Base-by-base conservation (phyloP, 2,113 vertebrate genomes). In the Raja brachyura region DNA sequence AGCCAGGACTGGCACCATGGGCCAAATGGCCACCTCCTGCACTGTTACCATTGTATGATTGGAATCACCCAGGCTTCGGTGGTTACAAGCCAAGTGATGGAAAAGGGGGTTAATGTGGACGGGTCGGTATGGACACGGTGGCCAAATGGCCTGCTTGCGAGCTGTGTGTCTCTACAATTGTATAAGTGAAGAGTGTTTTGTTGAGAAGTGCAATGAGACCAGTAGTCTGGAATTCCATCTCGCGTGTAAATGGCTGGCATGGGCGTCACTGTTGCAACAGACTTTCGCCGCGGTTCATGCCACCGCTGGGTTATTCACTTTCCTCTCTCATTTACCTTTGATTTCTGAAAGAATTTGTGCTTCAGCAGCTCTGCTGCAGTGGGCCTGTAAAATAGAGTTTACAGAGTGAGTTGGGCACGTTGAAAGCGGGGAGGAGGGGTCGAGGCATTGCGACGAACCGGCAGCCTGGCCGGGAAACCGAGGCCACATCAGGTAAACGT, bases 331-430 rank as follows among this genome's bases (percentile, higher is more conserved):
- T 68, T 70, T 96, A 97, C 97, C 97, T 97, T 97, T 68, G 96
- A 96, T 94, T 97, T 97, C 95, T 97, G 96, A 95, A 97, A 96
- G 93, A 97, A 96, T 97, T 97, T 97, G 94, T 96, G 96, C 95
- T 97, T 97, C 95, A 97, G 95, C 94, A 97, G 96, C 94, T 97
- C 97, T 88, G 96, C 95, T 8, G 97, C 96, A 93, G 97, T 96
- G 0, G 97, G 96, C 95, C 97, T 97, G 77, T 66, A 94, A 85
- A 95, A 83, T 94, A 93, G 94, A 92, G 85, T 68, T 14, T 39
- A 54, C 31, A 5, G 54, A 78, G 39, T 78, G 28, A 93, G 75
- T 59, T 59, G 22, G 78, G 25, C 1, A 66, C 18, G 59, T 10
- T 33, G 63, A 25, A 59, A 73, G 16, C 70, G 4, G 70, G 70